Evolutionary conservation across 1,140 invertebrate species (phyloP).

Genomic region (Laupala kohalensis): DNA sequence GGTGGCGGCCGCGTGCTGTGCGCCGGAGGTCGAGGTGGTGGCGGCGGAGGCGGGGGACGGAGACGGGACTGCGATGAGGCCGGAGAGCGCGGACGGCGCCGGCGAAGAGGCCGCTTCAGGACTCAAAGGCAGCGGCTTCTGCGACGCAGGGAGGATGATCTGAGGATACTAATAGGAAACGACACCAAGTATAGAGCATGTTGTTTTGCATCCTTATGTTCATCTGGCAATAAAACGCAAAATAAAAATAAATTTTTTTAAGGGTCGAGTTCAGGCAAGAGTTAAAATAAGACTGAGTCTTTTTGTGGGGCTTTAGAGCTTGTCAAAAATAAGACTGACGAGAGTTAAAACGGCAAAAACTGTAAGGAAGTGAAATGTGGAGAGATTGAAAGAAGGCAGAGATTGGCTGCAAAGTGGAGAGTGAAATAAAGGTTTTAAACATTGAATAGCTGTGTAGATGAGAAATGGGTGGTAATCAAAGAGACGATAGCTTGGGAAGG

Average conservation of each 20-base stretch:
- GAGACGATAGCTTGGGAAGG: not conserved
- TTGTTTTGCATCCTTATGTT: too few relatives aligned
- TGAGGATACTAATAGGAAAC: conserved; percentile 56
- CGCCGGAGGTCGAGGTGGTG: not conserved
- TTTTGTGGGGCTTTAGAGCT: not conserved
- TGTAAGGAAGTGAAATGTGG: not conserved
- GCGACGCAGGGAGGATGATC: conserved; percentile 55
- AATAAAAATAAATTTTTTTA: too few relatives aligned
- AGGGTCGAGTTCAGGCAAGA: too few relatives aligned
- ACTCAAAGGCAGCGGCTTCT: conserved; percentile 34
- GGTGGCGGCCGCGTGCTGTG: conserved; percentile 7
- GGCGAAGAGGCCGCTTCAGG: not conserved
- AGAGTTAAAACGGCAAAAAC: not conserved
- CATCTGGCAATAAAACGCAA: too few relatives aligned
- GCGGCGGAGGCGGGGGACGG: not conserved
- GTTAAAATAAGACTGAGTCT: too few relatives aligned
- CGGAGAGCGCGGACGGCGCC: not conserved
- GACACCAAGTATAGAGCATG: too few relatives aligned
- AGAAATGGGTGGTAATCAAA: not conserved
- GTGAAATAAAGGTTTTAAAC: not conserved
- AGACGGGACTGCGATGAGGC: conserved; percentile 14
- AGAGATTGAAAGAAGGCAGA: not conserved
- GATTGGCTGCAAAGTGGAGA: not conserved
- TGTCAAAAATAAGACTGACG: not conserved
- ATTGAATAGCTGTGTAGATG: not conserved